A percentile compares a stretch with the other conserved stretches of the same genome.
Conservation (phyloP, 2,888 invertebrate genomes). For the Melinopterus prodromus region DNA sequence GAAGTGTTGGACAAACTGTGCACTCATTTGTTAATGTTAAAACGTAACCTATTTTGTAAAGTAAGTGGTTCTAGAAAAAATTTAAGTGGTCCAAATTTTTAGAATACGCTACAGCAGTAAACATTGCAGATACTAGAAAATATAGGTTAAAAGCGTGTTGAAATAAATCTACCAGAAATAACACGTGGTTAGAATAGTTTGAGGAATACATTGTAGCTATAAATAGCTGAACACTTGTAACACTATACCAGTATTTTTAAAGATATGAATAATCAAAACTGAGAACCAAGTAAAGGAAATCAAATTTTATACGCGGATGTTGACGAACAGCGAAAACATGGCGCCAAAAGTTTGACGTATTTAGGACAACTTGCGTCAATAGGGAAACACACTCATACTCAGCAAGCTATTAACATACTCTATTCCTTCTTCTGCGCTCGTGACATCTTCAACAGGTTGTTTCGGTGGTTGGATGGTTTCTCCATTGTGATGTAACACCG, state of each 20-base stretch:
- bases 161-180: not conserved
- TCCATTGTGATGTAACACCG: conserved; percentile 5
- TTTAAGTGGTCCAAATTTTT: not conserved
- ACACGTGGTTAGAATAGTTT: not conserved
- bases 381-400: not conserved
- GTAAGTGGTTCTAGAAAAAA: not conserved
- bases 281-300: not conserved
- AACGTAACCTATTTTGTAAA: not conserved
- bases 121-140: not conserved
- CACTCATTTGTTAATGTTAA: too few relatives aligned
- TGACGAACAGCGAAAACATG: not conserved
- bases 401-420: not conserved
- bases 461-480: conserved; percentile 22
- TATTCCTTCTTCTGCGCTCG: conserved; percentile 11
- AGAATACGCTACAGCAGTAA: not conserved
- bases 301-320: not conserved
- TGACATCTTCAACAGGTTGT: not conserved
- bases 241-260: not conserved
- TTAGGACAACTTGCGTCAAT: not conserved
- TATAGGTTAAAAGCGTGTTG: not conserved
- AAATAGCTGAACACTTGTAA: not conserved
- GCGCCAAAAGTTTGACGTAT: not conserved
- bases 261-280: not conserved
- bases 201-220: not conserved
- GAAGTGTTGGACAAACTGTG: too few relatives aligned